These are phyloP conservation scores for Cryptophagus acutangulus DNA, from an alignment of 2,888 invertebrate species.

Conservation along the genomic window DNA sequence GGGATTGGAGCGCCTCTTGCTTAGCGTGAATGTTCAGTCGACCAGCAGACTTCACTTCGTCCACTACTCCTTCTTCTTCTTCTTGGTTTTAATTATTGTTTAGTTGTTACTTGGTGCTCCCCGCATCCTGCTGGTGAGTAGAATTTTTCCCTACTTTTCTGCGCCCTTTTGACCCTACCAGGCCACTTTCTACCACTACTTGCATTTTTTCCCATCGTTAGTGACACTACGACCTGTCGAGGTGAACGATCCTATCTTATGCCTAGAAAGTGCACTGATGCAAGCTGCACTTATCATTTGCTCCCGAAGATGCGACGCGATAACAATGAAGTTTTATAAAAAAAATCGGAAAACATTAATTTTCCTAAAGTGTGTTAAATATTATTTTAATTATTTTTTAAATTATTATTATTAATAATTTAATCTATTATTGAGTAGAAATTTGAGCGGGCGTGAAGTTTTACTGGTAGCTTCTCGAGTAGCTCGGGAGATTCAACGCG, in stretches of 20 bases:
- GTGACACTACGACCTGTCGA: constrained; percentile 18
- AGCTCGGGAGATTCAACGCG: constrained; percentile 29
- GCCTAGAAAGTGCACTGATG: constrained; percentile 26
- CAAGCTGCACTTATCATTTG: no score
- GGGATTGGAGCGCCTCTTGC: constrained; percentile 37
- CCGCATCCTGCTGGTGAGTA: constrained; percentile 34
- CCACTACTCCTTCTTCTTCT: constrained; percentile 36
- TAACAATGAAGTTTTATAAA: no score
- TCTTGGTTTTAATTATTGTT: no score
- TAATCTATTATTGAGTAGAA: no score
- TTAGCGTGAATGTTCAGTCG: constrained; percentile 37
- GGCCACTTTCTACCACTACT: constrained; percentile 28
- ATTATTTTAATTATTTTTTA: no score
- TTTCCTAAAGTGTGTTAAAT: no score
- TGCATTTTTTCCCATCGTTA: constrained; percentile 18
- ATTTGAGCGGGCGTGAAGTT: no score
- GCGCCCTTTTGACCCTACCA: constrained; percentile 28
- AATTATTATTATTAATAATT: no score
- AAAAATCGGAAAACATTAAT: no score
- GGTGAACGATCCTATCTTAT: constrained; percentile 18
- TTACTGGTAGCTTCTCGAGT: no score
- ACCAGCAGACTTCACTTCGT: constrained; percentile 40
- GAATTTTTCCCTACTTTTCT: constrained; percentile 13
- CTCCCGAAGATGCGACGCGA: no score
- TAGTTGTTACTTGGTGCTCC: constrained; percentile 27